Evolutionary conservation across 2,888 invertebrate species (phyloP).

Genomic region (Geotrupes spiniger): DNA sequence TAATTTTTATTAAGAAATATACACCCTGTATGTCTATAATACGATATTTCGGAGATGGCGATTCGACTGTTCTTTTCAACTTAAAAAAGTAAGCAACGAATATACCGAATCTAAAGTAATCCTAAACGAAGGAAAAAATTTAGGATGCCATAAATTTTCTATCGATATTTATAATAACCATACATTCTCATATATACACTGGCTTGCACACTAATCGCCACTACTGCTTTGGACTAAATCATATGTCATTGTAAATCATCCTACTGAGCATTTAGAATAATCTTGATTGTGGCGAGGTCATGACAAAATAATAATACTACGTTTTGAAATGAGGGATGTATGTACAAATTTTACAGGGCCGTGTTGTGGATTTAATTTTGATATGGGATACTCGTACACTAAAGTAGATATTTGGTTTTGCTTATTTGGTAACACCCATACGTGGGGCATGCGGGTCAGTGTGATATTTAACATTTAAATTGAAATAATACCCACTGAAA

Average conservation of each 20-base stretch:
- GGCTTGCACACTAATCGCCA: conserved; percentile 43
- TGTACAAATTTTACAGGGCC: background rate
- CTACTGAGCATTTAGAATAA: conserved; percentile 52
- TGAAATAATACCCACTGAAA: too few relatives aligned
- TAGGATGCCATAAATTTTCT: conserved; percentile 14
- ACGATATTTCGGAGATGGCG: conserved; percentile 5
- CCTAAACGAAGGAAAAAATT: background rate
- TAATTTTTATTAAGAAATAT: conserved; percentile 1
- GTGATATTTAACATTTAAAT: too few relatives aligned
- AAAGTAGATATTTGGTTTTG: too few relatives aligned
- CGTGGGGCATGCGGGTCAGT: too few relatives aligned
- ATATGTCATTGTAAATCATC: conserved; percentile 39
- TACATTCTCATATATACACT: conserved; percentile 42
- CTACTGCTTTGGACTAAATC: conserved; percentile 26
- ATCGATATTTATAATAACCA: conserved; percentile 19
- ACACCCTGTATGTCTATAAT: conserved; percentile 17
- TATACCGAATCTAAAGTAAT: too few relatives aligned
- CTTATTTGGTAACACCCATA: too few relatives aligned
- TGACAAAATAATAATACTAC: conserved; percentile 5
- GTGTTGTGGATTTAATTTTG: too few relatives aligned
- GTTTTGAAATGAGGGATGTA: background rate
- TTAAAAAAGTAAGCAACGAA: background rate
- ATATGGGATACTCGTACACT: too few relatives aligned
- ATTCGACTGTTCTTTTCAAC: conserved; percentile 17
- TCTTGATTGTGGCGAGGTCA: conserved; percentile 28